Evolutionary conservation across 2,888 invertebrate species (phyloP).

Genomic region (Torymus texanus): DNA sequence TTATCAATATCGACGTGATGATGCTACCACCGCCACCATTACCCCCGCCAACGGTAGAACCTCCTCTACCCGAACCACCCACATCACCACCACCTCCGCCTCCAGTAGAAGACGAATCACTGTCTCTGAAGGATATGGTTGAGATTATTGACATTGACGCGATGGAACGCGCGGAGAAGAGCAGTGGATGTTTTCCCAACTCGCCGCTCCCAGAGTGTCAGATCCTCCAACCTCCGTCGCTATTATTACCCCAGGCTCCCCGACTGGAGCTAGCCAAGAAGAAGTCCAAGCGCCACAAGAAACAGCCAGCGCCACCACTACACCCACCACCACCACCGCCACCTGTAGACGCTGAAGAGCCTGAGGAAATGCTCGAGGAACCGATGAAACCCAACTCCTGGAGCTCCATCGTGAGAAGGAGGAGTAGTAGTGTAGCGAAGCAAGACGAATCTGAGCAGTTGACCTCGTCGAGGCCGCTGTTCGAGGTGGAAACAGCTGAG

Average conservation of each 20-base stretch:
- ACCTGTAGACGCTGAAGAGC: not conserved
- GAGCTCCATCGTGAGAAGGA: constrained; percentile 62
- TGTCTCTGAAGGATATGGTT: constrained; percentile 58
- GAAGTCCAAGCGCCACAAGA: constrained; percentile 62
- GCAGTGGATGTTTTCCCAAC: constrained; percentile 33
- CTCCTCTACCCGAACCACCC: not conserved
- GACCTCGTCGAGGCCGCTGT: constrained; percentile 63
- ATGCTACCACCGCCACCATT: constrained; percentile 17
- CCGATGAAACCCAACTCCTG: constrained; percentile 53
- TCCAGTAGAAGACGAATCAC: constrained; percentile 11
- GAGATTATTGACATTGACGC: constrained; percentile 71
- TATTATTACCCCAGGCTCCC: constrained; percentile 39
- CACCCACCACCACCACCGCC: constrained; percentile 1
- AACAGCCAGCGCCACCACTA: constrained; percentile 13
- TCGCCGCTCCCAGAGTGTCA: constrained; percentile 63
- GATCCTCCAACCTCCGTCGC: constrained; percentile 57
- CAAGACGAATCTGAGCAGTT: constrained; percentile 57
- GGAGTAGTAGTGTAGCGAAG: constrained; percentile 55
- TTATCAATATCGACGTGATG: constrained; percentile 58
- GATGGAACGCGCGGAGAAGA: constrained; percentile 60
- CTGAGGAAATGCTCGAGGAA: constrained; percentile 30
- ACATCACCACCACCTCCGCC: not conserved
- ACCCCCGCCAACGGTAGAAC: not conserved
- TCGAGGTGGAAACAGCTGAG: constrained; percentile 62
- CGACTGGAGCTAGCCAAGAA: constrained; percentile 57